Evolutionary conservation across 2,797 vertebrate species (phyloP), one percentile per base, ranked within the genome.

Genomic region (Pipistrellus kuhlii): DNA sequence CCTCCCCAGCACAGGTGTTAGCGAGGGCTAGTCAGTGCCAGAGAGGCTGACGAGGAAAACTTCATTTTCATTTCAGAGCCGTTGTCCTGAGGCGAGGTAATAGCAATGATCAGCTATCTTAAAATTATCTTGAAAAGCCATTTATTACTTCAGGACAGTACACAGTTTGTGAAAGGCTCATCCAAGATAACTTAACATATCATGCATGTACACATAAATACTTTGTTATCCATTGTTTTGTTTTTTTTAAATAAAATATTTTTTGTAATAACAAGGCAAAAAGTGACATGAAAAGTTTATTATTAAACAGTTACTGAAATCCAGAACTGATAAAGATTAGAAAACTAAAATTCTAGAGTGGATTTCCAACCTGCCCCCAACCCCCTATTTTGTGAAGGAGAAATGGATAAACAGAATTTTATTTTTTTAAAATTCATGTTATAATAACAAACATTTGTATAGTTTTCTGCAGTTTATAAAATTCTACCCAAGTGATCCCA

Each of bases 251-350:
- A 44, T 27, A 93, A 93, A 84, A 84, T 59, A 64, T 15, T 44
- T 66, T 69, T 7, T n/a, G 6, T 38, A 17, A 80, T 14, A 59
- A 68, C 25, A 21, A 62, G 53, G 9, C 59, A 88, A 87, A 84
- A 92, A 94, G 6, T 89, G 7, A 85, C 4, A 20, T 32, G 35
- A 41, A 77, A 91, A 41, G 20, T 78, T 64, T 72, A 51, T 83
- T 72, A 71, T 85, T 80, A 78, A 4, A 64, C 48, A 73, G 57
- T 68, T 82, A 93, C 72, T 86, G 38, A 41, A 86, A 86, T 85
- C 25, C n/a, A 66, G 62, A 93, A 90, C 30, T 78, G 62, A 90
- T 64, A 21, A 92, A 82, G 59, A 71, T n/a, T 72, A 88, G n/a
- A 59, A 48, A 95, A 94, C 21, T 90, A 41, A 88, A 68, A 80